phyloP scores from a whole-genome alignment of 2,113 vertebrate genomes.

The Nematolebias whitei region DNA sequence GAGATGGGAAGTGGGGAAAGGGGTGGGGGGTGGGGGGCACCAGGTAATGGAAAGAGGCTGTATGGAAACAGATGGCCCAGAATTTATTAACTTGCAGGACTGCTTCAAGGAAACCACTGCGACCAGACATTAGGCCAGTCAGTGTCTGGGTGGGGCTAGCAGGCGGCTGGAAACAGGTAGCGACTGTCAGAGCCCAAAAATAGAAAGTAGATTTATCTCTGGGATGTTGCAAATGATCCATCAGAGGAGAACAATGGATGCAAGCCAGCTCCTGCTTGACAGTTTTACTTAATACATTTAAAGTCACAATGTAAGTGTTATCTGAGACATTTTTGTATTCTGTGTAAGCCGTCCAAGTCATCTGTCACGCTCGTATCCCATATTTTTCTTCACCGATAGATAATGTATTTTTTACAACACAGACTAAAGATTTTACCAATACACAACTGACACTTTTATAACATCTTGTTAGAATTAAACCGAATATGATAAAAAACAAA shows the following conservation, averaged over 20 bases:
- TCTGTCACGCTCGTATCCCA: background rate
- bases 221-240: slow-evolving; percentile 73
- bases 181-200: slow-evolving; percentile 70
- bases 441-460: background rate
- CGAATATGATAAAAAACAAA: too few relatives aligned
- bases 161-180: slow-evolving; percentile 71
- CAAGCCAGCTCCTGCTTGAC: slow-evolving; percentile 45
- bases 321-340: slow-evolving; percentile 19
- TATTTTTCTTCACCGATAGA: background rate
- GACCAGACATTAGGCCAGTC: slow-evolving; percentile 78
- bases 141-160: slow-evolving; percentile 67
- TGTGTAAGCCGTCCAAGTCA: background rate
- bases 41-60: slow-evolving; percentile 74
- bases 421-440: slow-evolving; percentile 3
- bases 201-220: slow-evolving; percentile 73
- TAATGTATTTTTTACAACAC: background rate
- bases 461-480: background rate
- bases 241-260: slow-evolving; percentile 67
- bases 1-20: too few relatives aligned
- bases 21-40: too few relatives aligned
- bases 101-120: slow-evolving; percentile 74
- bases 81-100: slow-evolving; percentile 83
- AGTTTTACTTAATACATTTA: slow-evolving; percentile 40
- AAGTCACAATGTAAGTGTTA: slow-evolving; percentile 29
- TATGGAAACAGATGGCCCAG: slow-evolving; percentile 81